These are phyloP conservation scores for Pollenia labialis DNA, from an alignment of 2,888 invertebrate genomes.

Conservation along the genomic window DNA sequence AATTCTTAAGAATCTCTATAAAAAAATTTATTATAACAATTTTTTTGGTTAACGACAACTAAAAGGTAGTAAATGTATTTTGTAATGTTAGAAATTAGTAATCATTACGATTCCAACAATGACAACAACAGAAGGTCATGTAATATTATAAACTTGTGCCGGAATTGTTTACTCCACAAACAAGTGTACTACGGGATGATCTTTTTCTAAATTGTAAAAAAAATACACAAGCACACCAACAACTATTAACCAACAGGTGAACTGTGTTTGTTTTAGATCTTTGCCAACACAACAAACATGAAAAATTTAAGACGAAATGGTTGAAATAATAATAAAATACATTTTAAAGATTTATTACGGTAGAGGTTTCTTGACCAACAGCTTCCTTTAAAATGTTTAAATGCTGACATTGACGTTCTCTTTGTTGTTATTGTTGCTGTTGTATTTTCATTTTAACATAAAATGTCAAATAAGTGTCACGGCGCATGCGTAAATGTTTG, in stretches of 20 bases:
- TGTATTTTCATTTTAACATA: slow-evolving; percentile 62
- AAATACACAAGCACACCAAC: slow-evolving; percentile 7
- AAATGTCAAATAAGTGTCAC: slow-evolving; percentile 74
- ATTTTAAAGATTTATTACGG: slow-evolving; percentile 69
- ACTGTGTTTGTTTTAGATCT: slow-evolving; percentile 52
- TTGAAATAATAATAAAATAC: slow-evolving; percentile 34
- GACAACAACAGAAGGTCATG: slow-evolving; percentile 51
- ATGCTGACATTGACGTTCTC: slow-evolving; percentile 40
- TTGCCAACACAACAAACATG: slow-evolving; percentile 18
- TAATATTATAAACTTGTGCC: slow-evolving; percentile 69
- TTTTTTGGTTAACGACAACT: slow-evolving; percentile 22
- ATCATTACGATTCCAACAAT: slow-evolving; percentile 7
- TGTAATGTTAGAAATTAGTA: slow-evolving; percentile 21
- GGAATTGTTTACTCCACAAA: slow-evolving; percentile 19
- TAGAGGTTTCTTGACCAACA: slow-evolving; percentile 62
- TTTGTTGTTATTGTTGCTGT: slow-evolving; percentile 19
- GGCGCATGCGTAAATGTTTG: slow-evolving; percentile 73
- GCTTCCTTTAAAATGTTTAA: slow-evolving; percentile 58
- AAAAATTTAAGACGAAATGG: slow-evolving; percentile 61
- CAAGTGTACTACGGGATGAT: slow-evolving; percentile 30
- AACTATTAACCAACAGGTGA: slow-evolving; percentile 63
- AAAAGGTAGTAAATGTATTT: slow-evolving; percentile 16
- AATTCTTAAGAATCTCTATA: slow-evolving; percentile 40
- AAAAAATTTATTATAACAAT: slow-evolving; percentile 44
- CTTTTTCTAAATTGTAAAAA: slow-evolving; percentile 13